Evolutionary conservation across 2,797 vertebrate species (phyloP).

Genomic region (Sciurus vulgaris): DNA sequence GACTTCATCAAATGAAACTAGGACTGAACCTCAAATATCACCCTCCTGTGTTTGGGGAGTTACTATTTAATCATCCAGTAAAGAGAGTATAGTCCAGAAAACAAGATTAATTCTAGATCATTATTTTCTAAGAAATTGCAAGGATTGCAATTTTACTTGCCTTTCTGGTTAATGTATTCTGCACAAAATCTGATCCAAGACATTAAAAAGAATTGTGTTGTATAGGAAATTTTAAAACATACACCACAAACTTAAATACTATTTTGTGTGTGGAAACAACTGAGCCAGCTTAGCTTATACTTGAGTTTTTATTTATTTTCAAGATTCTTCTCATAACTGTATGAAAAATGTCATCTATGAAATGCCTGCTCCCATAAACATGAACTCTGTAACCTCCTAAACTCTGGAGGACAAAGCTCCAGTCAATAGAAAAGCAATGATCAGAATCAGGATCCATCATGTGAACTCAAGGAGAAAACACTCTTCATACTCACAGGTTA

Average conservation of each 20-base stretch:
- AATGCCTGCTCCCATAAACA: not conserved
- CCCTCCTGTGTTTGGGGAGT: not conserved
- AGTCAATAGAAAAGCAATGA: not conserved
- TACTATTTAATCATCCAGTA: not conserved
- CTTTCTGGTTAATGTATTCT: not conserved
- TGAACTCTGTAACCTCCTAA: not conserved
- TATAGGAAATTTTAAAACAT: not conserved
- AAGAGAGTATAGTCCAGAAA: not conserved
- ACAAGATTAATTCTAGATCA: conserved; percentile 8
- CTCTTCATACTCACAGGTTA: not conserved
- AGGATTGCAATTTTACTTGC: not conserved
- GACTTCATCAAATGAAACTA: not conserved
- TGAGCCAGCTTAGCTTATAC: not conserved
- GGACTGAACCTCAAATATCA: not conserved
- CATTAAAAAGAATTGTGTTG: not conserved
- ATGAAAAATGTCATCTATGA: not conserved
- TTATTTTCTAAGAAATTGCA: not conserved
- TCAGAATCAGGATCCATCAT: not conserved
- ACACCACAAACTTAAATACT: not conserved
- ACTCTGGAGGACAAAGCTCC: not conserved
- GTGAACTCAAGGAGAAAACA: not conserved
- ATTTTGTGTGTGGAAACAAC: conserved; percentile 3
- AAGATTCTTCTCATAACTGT: not conserved
- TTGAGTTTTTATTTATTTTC: not conserved
- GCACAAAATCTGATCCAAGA: not conserved